Conservation (phyloP, 2,113 vertebrate genomes). For the Mesoclemmys tuberculata region DNA sequence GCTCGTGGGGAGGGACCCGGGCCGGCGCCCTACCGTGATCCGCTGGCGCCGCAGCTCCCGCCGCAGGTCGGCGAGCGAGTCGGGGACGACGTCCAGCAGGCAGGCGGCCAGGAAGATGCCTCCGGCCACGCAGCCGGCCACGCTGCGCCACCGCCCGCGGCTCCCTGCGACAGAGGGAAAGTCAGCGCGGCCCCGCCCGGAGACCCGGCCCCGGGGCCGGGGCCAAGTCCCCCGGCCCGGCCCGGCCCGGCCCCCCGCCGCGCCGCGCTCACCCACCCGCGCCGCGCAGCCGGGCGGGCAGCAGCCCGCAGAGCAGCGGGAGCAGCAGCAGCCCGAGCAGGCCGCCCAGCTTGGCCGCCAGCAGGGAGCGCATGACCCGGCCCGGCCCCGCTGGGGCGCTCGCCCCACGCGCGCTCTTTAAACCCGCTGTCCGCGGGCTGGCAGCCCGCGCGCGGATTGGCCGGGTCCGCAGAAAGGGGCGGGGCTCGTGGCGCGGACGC, state of each 20-base stretch:
- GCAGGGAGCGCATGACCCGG: slow-evolving; percentile 71
- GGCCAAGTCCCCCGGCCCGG: no score
- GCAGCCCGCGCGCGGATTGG: background rate
- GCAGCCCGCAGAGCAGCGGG: slow-evolving; percentile 80
- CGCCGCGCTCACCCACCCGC: slow-evolving; percentile 64
- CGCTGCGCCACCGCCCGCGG: slow-evolving; percentile 74
- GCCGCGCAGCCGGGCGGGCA: slow-evolving; percentile 80
- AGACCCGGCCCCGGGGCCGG: background rate
- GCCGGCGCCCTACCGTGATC: background rate
- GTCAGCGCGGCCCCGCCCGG: background rate
- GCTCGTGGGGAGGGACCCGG: background rate
- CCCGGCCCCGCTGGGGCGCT: background rate
- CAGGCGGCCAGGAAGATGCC: slow-evolving; percentile 87
- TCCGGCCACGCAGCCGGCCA: slow-evolving; percentile 86
- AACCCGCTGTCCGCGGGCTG: background rate
- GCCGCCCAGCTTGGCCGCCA: slow-evolving; percentile 80
- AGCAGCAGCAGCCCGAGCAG: slow-evolving; percentile 77
- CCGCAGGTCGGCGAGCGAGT: slow-evolving; percentile 83
- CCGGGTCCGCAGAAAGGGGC: background rate
- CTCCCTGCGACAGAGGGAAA: slow-evolving; percentile 42
- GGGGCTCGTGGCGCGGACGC: no score
- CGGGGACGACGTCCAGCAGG: slow-evolving; percentile 87
- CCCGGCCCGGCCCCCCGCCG: slow-evolving; percentile 31
- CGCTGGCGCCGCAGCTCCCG: slow-evolving; percentile 56
- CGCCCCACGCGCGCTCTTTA: background rate